phyloP scores from a whole-genome alignment of 2,797 vertebrate species.

The Anabas testudineus region DNA sequence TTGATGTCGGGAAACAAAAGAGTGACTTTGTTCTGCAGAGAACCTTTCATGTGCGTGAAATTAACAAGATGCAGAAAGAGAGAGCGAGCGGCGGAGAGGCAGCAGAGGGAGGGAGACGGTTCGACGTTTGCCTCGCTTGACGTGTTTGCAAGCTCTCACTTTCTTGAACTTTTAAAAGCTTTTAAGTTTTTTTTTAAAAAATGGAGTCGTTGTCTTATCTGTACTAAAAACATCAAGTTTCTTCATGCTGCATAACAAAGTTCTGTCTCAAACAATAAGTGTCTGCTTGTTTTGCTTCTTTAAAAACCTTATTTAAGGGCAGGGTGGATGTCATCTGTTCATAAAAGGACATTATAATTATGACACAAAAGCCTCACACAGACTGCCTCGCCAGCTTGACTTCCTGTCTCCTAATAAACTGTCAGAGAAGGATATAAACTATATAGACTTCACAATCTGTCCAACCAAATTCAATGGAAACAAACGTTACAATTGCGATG shows the following conservation, averaged over 20 bases:
- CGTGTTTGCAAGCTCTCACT: not conserved
- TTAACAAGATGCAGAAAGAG: conserved; percentile 40
- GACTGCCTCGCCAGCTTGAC: conserved; percentile 4
- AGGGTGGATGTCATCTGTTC: not conserved
- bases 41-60: conserved; percentile 66
- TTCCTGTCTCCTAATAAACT: conserved; percentile 17
- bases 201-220: too few relatives aligned
- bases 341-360: not conserved
- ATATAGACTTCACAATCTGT: conserved; percentile 7
- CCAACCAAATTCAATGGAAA: conserved; percentile 16
- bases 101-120: not conserved
- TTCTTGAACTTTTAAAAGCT: conserved; percentile 4
- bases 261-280: too few relatives aligned
- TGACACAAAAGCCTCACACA: conserved; percentile 1
- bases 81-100: conserved; percentile 11
- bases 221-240: too few relatives aligned
- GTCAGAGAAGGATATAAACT: conserved; percentile 1
- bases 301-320: too few relatives aligned
- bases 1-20: conserved; percentile 68
- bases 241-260: too few relatives aligned
- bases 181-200: too few relatives aligned
- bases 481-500: conserved; percentile 3
- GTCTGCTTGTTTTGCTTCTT: too few relatives aligned
- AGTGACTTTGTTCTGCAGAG: conserved; percentile 56
- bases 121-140: conserved; percentile 15